Evolutionary conservation across 2,797 vertebrate species (phyloP), one percentile per base, ranked within the genome.

Genomic region (Notamacropus eugenii): DNA sequence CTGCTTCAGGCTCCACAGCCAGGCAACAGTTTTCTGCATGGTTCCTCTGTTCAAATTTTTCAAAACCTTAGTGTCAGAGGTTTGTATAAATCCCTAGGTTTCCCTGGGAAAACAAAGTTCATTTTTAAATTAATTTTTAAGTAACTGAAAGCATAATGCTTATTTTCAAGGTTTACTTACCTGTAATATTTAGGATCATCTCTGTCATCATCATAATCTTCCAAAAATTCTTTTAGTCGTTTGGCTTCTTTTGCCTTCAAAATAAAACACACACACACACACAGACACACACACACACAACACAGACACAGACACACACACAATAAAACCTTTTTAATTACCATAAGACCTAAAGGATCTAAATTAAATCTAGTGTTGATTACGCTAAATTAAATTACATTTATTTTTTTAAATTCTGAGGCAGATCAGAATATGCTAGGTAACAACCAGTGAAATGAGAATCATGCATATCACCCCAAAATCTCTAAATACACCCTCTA

Each of bases 151-250:
- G 5, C 54, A 27, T 58, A 54, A 96, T 11, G 31, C 90, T 95
- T 24, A 93, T 92, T 94, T 92, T 94, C 55, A 93, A 5, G 57
- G 5, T 4, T 0, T 94, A 92, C 67, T 97, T 97, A 99, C 99
- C 99, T 99, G 98, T 99, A 99, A 97, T 99, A 99, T 98, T 99
- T 99, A 56, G 99, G 99, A 98, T 99, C 99, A 97, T 99, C 99
- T 98, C 99, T 98, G 96, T 99, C 99, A 96, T 99, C 99, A 96
- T 99, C 99, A 93, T 99, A 99, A 98, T 99, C 99, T 98, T 99
- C 99, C 96, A 99, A 99, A 98, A 99, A 99, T 98, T 99, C 99
- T 98, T 99, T 99, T 90, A 99, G 98, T 94, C 99, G 98, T 98
- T 99, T 99, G 93, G 99, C 99, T 98, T 99, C 99, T 99, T 99